These are phyloP conservation scores for Microcebus griseorufus DNA, from an alignment of 2,113 vertebrate species.

Conservation along the genomic window DNA sequence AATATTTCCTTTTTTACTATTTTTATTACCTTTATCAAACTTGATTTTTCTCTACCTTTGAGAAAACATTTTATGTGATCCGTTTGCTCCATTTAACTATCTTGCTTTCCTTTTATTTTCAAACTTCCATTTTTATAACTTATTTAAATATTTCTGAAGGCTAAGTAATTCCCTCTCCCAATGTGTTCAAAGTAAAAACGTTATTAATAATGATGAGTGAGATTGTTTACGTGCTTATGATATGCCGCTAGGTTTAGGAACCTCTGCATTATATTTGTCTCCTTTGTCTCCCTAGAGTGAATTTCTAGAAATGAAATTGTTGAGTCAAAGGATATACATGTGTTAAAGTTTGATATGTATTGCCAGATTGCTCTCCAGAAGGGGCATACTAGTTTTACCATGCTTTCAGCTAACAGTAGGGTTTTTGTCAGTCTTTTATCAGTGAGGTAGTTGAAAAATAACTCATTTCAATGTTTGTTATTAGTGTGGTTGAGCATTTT, in stretches of 20 bases:
- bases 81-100: neutral
- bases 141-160: conserved; percentile 1
- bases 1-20: neutral
- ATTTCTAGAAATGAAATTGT: neutral
- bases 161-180: neutral
- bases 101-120: neutral
- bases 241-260: neutral
- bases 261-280: neutral
- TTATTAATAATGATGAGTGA: neutral
- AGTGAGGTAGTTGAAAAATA: neutral
- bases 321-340: neutral
- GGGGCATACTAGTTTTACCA: neutral
- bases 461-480: neutral
- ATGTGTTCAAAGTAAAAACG: neutral
- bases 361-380: neutral
- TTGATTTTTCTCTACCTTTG: neutral
- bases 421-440: neutral
- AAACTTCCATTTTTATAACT: conserved; percentile 18
- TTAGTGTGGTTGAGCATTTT: neutral
- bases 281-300: neutral
- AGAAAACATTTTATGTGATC: neutral
- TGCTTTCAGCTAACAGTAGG: neutral
- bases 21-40: conserved; percentile 1
- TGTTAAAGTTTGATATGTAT: neutral
- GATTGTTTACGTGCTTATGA: neutral